These are phyloP conservation scores for Strigops habroptila DNA, from an alignment of 2,113 vertebrate genomes.

Conservation along the genomic window DNA sequence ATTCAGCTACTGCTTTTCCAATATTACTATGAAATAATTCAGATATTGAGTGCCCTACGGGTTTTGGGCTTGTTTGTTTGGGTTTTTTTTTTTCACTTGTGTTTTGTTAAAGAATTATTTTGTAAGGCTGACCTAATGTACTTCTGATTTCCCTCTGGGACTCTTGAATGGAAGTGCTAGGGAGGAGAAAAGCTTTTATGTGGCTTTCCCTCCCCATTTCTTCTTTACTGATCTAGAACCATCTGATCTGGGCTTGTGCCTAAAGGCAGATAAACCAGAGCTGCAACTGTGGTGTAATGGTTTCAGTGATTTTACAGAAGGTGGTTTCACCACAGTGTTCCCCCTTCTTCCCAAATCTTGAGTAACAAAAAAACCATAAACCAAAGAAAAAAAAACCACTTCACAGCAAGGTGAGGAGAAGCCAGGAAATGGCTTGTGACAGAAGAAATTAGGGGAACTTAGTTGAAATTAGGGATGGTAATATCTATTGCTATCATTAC, in stretches of 20 bases:
- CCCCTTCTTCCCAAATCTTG: background rate
- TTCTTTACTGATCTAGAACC: background rate
- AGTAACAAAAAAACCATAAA: background rate
- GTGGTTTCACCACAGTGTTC: background rate
- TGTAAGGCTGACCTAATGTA: background rate
- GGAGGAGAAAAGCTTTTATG: background rate
- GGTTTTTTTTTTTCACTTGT: background rate
- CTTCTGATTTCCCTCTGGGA: background rate
- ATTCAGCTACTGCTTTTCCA: background rate
- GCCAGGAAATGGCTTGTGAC: constrained; percentile 10
- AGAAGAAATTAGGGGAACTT: background rate
- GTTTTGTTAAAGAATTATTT: background rate
- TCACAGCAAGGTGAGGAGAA: constrained; percentile 16
- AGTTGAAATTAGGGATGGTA: background rate
- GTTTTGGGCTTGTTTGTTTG: background rate
- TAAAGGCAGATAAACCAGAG: background rate
- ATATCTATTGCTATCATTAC: background rate
- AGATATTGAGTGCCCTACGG: background rate
- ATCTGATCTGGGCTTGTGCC: background rate
- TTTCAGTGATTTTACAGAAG: background rate
- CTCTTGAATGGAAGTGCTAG: background rate
- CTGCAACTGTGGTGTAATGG: background rate
- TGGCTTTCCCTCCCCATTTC: background rate
- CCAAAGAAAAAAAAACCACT: background rate
- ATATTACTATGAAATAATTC: background rate